Conservation (phyloP, 1,140 invertebrate species). For the Caenorhabditis remanei region DNA sequence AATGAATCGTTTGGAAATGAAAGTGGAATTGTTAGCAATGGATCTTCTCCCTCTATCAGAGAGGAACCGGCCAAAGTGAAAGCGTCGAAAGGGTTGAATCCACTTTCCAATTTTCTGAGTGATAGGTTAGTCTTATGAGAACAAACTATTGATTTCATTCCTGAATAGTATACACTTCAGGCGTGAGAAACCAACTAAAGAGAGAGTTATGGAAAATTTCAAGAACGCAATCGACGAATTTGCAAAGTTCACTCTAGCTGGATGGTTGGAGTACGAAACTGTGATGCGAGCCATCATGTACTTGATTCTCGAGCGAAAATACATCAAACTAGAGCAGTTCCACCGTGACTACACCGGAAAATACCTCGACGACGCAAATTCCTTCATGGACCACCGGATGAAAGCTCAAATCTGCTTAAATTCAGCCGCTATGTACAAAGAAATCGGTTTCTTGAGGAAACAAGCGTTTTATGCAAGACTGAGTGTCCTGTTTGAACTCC, state of each 20-base stretch:
- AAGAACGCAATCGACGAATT: constrained; percentile 71
- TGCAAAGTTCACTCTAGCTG: constrained; percentile 73
- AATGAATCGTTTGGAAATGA: constrained; percentile 53
- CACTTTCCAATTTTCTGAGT: constrained; percentile 20
- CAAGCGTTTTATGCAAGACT: constrained; percentile 74
- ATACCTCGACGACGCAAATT: constrained; percentile 75
- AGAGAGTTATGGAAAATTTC: constrained; percentile 70
- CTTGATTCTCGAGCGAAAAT: constrained; percentile 66
- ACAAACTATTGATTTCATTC: neutral
- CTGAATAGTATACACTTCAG: constrained; percentile 16
- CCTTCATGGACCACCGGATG: constrained; percentile 71
- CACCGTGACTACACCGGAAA: constrained; percentile 76
- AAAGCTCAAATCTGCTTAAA: constrained; percentile 74
- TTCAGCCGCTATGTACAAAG: constrained; percentile 70
- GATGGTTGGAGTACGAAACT: constrained; percentile 75
- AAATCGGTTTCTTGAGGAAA: constrained; percentile 69
- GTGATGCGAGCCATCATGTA: constrained; percentile 71
- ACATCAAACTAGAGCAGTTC: constrained; percentile 72
- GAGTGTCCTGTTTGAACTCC: constrained; percentile 75
- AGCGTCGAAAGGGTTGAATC: constrained; percentile 45
- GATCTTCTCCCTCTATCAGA: neutral
- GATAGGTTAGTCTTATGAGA: neutral
- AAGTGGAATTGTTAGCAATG: constrained; percentile 36
- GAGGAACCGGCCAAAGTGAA: constrained; percentile 8
- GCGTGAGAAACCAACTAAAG: constrained; percentile 31